Evolutionary conservation across 2,888 invertebrate genomes (phyloP), one percentile per base, ranked within the genome.

Genomic region (Rhagonycha lutea): DNA sequence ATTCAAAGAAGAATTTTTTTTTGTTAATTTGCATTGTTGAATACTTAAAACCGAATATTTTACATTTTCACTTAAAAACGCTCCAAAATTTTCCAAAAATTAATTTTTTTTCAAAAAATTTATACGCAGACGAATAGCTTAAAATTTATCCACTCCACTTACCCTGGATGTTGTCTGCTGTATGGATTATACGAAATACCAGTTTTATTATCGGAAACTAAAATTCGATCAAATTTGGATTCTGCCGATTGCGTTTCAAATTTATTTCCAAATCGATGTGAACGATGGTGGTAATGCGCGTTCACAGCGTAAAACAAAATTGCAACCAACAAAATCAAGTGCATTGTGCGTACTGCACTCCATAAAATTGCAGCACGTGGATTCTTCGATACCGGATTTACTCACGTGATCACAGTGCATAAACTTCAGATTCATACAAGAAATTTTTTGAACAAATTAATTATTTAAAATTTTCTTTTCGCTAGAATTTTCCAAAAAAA

Each of bases 271-370:
- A 47, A 47, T 47, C 47, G n/a, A 47, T 47, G 47, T n/a, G n/a
- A 47, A 47, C 47, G 78, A 69, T 78, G 80, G 68, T 76, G 78
- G 7, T 76, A 74, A 29, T 76, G 71, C 32, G 77, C 79, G 72
- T 61, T 73, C 68, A 71, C 69, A 61, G 70, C 74, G 47, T 72
- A 76, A 69, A 79, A 63, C 65, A 80, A 69, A 69, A 78, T 68
- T 70, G 73, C 78, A 70, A 73, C 79, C 76, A 79, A 77, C 78
- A 81, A 69, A 72, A 80, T 68, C 80, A 73, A 75, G 68, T 78
- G 80, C 81, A 81, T 81, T 76, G 77, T 81, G 81, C 80, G 72
- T 77, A 80, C 81, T 81, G 81, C 67, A 72, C 67, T 69, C 65
- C 28, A 28, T 14, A 23, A 69, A 65, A 67, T 68, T 74, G 68